phyloP scores from a whole-genome alignment of 2,797 vertebrate genomes.

The Myripristis murdjan region DNA sequence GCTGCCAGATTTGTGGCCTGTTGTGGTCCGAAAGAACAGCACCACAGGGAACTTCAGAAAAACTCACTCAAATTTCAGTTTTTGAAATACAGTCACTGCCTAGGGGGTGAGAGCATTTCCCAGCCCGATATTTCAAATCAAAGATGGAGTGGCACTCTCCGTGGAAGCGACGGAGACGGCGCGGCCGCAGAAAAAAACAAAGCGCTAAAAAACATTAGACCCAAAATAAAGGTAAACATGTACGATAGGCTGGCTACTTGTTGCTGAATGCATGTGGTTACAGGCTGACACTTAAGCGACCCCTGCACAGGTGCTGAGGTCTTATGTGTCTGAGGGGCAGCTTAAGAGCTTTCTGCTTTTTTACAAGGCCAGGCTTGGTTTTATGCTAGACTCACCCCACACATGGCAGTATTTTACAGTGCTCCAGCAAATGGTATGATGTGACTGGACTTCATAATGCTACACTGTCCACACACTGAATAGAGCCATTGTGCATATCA shows the following conservation, averaged over 20 bases:
- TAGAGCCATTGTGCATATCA: conserved; percentile 34
- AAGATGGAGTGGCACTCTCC: conserved; percentile 61
- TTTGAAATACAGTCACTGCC: conserved; percentile 72
- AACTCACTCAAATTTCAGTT: conserved; percentile 81
- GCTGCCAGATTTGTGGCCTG: conserved; percentile 82
- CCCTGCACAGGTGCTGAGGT: conserved; percentile 81
- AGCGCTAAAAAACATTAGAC: conserved; percentile 51
- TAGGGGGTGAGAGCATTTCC: conserved; percentile 70
- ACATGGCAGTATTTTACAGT: conserved; percentile 79
- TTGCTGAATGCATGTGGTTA: conserved; percentile 67
- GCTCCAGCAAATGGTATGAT: conserved; percentile 69
- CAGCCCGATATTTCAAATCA: conserved; percentile 77
- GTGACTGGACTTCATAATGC: conserved; percentile 57
- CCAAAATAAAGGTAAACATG: conserved; percentile 31
- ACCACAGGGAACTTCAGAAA: conserved; percentile 82
- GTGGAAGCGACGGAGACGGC: conserved; percentile 44
- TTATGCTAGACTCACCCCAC: conserved; percentile 65
- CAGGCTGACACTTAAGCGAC: conserved; percentile 73
- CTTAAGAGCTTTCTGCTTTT: conserved; percentile 70
- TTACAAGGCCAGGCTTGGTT: conserved; percentile 74
- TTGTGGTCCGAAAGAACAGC: conserved; percentile 84
- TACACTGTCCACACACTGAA: conserved; percentile 45
- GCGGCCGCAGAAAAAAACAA: conserved; percentile 50
- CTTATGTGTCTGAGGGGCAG: conserved; percentile 72
- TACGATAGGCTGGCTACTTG: conserved; percentile 49